phyloP scores from a whole-genome alignment of 2,888 invertebrate genomes.

The Andrena praecox region DNA sequence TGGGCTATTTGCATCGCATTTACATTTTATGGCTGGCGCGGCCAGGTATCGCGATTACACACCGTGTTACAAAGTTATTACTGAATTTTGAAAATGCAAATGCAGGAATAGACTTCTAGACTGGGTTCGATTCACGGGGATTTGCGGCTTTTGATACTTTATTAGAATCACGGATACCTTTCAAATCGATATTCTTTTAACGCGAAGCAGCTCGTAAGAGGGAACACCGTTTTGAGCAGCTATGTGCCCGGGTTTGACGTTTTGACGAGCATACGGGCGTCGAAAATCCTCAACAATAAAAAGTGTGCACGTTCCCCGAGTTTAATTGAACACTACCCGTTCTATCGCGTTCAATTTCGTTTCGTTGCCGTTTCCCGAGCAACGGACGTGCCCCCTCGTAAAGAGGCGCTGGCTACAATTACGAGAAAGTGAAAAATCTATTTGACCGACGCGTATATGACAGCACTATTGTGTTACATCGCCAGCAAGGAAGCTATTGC shows the following conservation, averaged over 20 bases:
- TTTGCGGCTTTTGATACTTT: not conserved
- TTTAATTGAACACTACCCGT: constrained; percentile 32
- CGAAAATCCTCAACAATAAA: constrained; percentile 34
- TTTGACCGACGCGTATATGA: not conserved
- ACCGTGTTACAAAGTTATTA: constrained; percentile 59
- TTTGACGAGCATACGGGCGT: not conserved
- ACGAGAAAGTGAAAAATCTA: not conserved
- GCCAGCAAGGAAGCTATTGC: not conserved
- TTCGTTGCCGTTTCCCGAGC: not conserved
- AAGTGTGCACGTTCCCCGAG: constrained; percentile 23
- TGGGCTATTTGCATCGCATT: constrained; percentile 67
- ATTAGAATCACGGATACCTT: not conserved
- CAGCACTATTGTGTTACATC: not conserved
- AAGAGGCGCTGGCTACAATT: constrained; percentile 10
- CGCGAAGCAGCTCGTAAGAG: not conserved
- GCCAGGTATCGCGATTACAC: constrained; percentile 52
- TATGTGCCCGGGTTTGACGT: constrained; percentile 4
- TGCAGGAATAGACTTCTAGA: not conserved
- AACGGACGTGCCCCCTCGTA: not conserved
- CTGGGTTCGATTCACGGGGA: not conserved
- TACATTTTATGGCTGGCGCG: constrained; percentile 62
- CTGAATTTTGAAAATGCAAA: constrained; percentile 53
- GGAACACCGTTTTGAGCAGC: constrained; percentile 1
- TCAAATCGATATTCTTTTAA: not conserved
- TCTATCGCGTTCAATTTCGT: constrained; percentile 21